These are phyloP conservation scores for Ellobium chinense DNA, from an alignment of 2,888 invertebrate species.

Conservation along the genomic window DNA sequence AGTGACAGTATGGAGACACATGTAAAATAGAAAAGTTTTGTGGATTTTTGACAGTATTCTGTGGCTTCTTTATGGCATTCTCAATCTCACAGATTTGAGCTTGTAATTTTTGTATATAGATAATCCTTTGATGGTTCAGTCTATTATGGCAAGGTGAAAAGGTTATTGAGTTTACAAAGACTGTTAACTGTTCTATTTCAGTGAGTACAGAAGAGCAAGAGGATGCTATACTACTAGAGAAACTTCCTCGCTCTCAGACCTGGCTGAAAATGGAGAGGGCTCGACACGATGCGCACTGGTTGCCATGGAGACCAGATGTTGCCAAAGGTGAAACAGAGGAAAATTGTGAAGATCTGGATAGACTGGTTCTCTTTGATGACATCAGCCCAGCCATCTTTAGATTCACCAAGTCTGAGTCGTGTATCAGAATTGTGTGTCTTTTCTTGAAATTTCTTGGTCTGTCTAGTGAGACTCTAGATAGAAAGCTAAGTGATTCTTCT, in stretches of 20 bases:
- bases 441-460: conserved; percentile 50
- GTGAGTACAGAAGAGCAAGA: conserved; percentile 61
- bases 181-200: conserved; percentile 37
- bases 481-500: conserved; percentile 1
- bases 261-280: conserved; percentile 77
- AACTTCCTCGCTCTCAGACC: conserved; percentile 54
- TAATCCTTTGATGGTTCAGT: background rate
- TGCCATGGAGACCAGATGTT: conserved; percentile 77
- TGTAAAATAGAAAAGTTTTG: too few species aligned
- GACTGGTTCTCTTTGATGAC: conserved; percentile 78
- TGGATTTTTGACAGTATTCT: too few species aligned
- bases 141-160: background rate
- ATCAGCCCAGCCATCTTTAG: conserved; percentile 69
- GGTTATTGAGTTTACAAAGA: background rate
- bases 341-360: conserved; percentile 79
- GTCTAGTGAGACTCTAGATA: conserved; percentile 20
- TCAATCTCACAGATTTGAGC: background rate
- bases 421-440: conserved; percentile 35
- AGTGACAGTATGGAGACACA: too few species aligned
- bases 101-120: background rate
- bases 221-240: conserved; percentile 58
- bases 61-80: background rate
- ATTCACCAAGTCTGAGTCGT: conserved; percentile 50
- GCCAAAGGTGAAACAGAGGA: conserved; percentile 70
- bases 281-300: conserved; percentile 75